phyloP scores from a whole-genome alignment of 1,140 invertebrate genomes.

The Drosophila biarmipes region DNA sequence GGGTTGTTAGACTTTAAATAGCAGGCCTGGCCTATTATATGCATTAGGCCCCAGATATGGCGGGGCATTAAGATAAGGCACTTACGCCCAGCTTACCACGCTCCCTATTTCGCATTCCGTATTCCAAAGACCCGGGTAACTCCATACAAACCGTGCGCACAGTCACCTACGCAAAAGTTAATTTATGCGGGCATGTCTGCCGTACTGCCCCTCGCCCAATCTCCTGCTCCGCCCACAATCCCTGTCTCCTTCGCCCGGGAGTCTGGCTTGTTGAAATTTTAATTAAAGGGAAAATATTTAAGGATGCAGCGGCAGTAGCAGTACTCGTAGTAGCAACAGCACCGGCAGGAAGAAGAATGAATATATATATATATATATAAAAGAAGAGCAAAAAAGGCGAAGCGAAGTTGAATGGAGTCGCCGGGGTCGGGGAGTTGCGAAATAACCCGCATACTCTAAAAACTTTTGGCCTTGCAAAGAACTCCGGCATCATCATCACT shows the following conservation, averaged over 20 bases:
- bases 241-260: slow-evolving; percentile 13
- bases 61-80: slow-evolving; percentile 79
- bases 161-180: slow-evolving; percentile 66
- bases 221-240: background rate
- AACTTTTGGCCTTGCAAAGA: slow-evolving; percentile 46
- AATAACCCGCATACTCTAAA: slow-evolving; percentile 44
- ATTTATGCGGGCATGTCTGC: slow-evolving; percentile 74
- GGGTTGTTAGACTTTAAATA: slow-evolving; percentile 82
- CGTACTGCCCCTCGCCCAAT: background rate
- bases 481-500: slow-evolving; percentile 56
- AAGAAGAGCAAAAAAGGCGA: slow-evolving; percentile 10
- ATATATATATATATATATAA: slow-evolving; percentile 3
- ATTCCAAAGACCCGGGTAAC: slow-evolving; percentile 21
- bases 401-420: slow-evolving; percentile 32
- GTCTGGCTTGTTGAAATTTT: slow-evolving; percentile 75
- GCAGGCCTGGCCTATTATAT: slow-evolving; percentile 79
- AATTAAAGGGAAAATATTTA: slow-evolving; percentile 75
- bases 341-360: slow-evolving; percentile 28
- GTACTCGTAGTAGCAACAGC: slow-evolving; percentile 4
- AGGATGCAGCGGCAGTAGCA: slow-evolving; percentile 49
- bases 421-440: slow-evolving; percentile 10
- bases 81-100: slow-evolving; percentile 71
- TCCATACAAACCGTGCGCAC: slow-evolving; percentile 19
- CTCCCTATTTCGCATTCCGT: slow-evolving; percentile 9
- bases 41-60: slow-evolving; percentile 77